Base-by-base conservation (phyloP, 2,888 invertebrate genomes). In the Troides helena region DNA sequence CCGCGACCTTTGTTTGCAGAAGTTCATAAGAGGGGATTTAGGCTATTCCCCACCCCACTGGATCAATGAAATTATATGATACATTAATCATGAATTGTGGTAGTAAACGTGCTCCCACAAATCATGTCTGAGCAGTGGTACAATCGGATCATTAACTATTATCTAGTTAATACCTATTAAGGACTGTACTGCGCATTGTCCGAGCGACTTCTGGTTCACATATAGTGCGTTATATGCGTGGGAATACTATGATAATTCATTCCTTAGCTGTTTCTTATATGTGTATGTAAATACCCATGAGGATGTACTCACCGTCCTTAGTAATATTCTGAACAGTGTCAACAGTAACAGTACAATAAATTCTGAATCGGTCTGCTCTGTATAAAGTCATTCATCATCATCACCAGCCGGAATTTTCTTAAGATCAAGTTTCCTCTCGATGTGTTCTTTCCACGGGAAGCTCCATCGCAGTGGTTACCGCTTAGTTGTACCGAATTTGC, bases 141-240 rank as follows among this genome's bases (percentile, higher is more conserved):
- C 36, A 8, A 64, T 57, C 18, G 50, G 18, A 50, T 10, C 17
- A 50, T 63, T 30, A 23, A 43, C 60, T 36, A 62, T 67, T 67
- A 67, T 68, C 21, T 50, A 64, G 53, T 68, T 68, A 64, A 68
- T 69, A 43, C 43, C 65, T 43, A 69, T 65, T 57, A 65, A 65
- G 62, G 69, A 61, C 58, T 50, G 21, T 30, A 50, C 36, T 6
- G n/a, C 50, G 21, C 43, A 69, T 65, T 65, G 69, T 69, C 39
- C 53, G 53, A 56, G n/a, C 21, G 36, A 65, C 56, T 65, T 69
- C 65, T 69, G 43, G 60, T 69, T 64, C 60, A 36, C 60, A 65
- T 56, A n/a, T 18, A 14, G 60, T 6, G 53, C 4, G 57, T 39
- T 23, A n/a, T 62, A 56, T 36, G 43, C 56, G 67, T 62, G 67